Conservation (phyloP, 2,113 vertebrate genomes). For the Cyrtonyx montezumae region DNA sequence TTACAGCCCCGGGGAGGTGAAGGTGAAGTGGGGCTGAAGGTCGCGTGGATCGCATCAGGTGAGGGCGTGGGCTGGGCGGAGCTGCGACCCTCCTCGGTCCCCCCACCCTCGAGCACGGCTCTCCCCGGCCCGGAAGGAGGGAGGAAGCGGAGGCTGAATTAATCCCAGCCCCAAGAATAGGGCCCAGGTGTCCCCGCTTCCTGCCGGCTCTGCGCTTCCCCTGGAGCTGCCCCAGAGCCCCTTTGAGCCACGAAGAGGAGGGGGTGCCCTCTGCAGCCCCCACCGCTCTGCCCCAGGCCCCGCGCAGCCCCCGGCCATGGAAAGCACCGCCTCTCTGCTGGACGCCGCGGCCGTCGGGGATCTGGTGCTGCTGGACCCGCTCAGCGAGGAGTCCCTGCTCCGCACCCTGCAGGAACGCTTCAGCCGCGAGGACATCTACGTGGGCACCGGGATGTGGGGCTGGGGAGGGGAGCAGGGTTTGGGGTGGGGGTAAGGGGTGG, state of each 20-base stretch:
- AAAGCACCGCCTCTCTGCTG: conserved; percentile 20
- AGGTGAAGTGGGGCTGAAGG: conserved; percentile 20
- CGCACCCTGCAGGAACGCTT: conserved; percentile 77
- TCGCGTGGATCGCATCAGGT: neutral
- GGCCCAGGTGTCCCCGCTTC: conserved; percentile 46
- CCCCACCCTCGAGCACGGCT: neutral
- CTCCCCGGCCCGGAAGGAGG: conserved; percentile 19
- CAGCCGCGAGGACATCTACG: conserved; percentile 76
- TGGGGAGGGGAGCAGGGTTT: neutral
- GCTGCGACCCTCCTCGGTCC: rapidly evolving
- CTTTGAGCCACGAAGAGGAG: neutral
- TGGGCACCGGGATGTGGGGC: conserved; percentile 2
- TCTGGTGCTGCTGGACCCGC: conserved; percentile 80
- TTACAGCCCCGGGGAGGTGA: conserved; percentile 31
- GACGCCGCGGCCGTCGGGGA: conserved; percentile 75
- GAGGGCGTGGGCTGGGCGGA: neutral
- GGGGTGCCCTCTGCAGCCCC: neutral
- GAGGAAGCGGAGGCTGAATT: conserved; percentile 41
- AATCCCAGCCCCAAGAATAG: conserved; percentile 26
- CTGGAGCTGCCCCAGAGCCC: rapidly evolving
- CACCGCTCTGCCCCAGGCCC: neutral
- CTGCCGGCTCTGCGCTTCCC: neutral
- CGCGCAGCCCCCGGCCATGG: conserved; percentile 42
- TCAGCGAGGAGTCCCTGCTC: conserved; percentile 77
- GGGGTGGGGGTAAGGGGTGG: too few species aligned